Conservation (phyloP, 2,797 vertebrate genomes). For the Sphenopsis melanotis region DNA sequence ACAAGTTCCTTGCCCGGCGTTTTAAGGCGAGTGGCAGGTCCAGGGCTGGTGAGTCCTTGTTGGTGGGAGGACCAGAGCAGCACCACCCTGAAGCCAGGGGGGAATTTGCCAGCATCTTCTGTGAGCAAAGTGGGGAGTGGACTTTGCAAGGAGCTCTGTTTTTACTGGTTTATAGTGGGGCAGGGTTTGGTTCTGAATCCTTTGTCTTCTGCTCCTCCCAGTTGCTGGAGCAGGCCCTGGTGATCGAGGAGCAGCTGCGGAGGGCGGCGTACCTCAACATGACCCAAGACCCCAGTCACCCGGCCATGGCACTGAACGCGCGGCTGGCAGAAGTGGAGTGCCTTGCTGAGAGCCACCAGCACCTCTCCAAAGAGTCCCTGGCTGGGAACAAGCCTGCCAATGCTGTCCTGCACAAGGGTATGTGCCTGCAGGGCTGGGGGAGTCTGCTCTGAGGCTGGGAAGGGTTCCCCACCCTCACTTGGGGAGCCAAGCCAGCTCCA, state of each 20-base stretch:
- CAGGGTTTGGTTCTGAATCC: rapidly evolving
- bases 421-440: not conserved
- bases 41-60: not conserved
- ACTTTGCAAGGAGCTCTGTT: rapidly evolving
- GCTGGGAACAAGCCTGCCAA: slow-evolving; percentile 97
- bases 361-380: slow-evolving; percentile 96
- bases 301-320: slow-evolving; percentile 94
- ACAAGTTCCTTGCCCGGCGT: slow-evolving; percentile 95
- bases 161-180: not conserved
- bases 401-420: slow-evolving; percentile 96
- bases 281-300: slow-evolving; percentile 94
- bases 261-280: slow-evolving; percentile 96
- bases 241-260: slow-evolving; percentile 96
- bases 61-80: not conserved
- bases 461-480: not conserved
- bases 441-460: not conserved
- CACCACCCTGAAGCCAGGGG: rapidly evolving
- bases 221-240: slow-evolving; percentile 96
- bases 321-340: slow-evolving; percentile 97
- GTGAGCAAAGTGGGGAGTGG: rapidly evolving
- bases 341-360: slow-evolving; percentile 97
- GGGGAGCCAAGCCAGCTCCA: not conserved
- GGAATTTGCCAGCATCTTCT: not conserved
- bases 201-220: slow-evolving; percentile 29
- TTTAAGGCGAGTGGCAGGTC: slow-evolving; percentile 82